Evolutionary conservation across 1,140 invertebrate species (phyloP).

Genomic region (Dinothrombium tinctorium): DNA sequence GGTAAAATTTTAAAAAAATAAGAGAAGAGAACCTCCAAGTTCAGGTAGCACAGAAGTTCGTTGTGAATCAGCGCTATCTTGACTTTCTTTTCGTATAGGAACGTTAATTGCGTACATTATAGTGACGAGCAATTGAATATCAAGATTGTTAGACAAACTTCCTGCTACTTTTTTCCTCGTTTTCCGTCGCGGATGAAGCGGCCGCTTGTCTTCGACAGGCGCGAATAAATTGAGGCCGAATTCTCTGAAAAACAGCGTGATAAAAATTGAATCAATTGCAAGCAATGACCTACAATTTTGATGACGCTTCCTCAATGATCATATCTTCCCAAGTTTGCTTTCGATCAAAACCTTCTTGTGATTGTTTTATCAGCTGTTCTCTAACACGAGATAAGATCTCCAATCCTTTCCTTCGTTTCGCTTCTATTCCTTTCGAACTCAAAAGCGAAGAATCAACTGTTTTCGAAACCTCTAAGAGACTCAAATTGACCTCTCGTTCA

Average conservation of each 20-base stretch:
- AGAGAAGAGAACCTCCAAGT: too few species aligned
- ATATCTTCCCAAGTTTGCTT: conserved; percentile 31
- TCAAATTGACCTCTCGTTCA: conserved; percentile 24
- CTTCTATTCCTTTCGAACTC: conserved; percentile 25
- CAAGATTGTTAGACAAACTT: conserved; percentile 19
- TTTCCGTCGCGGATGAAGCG: conserved; percentile 28
- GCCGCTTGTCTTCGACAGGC: conserved; percentile 29
- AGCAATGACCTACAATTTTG: conserved; percentile 31
- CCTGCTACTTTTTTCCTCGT: conserved; percentile 27
- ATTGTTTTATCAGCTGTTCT: conserved; percentile 26
- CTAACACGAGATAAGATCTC: conserved; percentile 22
- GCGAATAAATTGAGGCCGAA: conserved; percentile 30
- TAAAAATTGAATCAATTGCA: conserved; percentile 4
- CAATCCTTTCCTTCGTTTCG: conserved; percentile 23
- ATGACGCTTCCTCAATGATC: conserved; percentile 34
- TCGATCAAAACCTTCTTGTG: conserved; percentile 25
- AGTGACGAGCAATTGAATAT: conserved; percentile 26
- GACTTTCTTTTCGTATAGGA: conserved; percentile 21
- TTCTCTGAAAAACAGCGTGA: conserved; percentile 21
- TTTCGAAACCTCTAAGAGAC: conserved; percentile 18
- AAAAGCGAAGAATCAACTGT: neutral
- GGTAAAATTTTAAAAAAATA: too few species aligned
- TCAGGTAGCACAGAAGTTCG: too few species aligned
- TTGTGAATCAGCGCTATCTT: neutral
- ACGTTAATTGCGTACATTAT: conserved; percentile 33